phyloP scores from a whole-genome alignment of 2,113 vertebrate species.

The Pelodiscus sinensis region DNA sequence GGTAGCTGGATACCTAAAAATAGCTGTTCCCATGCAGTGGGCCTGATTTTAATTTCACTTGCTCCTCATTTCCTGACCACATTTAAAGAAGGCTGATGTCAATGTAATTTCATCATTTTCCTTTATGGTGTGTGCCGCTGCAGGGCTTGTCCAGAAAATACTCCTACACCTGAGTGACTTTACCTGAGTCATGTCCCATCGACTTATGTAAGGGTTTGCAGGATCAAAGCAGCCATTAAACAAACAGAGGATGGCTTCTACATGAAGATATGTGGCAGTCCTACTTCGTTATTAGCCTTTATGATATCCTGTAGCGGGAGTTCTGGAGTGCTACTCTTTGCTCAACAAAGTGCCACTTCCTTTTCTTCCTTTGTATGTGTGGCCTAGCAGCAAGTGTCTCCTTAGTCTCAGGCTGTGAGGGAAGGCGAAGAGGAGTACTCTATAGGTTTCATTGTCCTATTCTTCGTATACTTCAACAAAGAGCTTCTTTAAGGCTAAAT shows the following conservation, averaged over 20 bases:
- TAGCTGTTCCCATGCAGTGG: not conserved
- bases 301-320: not conserved
- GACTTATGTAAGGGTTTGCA: not conserved
- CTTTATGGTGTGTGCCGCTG: accelerated
- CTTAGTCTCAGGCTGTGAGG: not conserved
- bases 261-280: accelerated
- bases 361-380: not conserved
- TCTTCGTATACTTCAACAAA: not conserved
- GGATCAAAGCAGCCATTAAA: not conserved
- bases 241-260: not conserved
- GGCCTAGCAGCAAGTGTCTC: not conserved
- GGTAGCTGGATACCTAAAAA: not conserved
- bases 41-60: not conserved
- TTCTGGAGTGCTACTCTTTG: accelerated
- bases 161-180: accelerated
- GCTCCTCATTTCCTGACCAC: not conserved
- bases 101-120: not conserved
- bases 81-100: not conserved
- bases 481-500: not conserved
- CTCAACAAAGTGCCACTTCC: not conserved
- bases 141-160: not conserved
- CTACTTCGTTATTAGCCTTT: not conserved
- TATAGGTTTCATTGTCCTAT: not conserved
- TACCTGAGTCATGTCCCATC: not conserved
- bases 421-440: not conserved